These are phyloP conservation scores for Scophthalmus maximus DNA, from an alignment of 2,113 vertebrate species.

Conservation along the genomic window DNA sequence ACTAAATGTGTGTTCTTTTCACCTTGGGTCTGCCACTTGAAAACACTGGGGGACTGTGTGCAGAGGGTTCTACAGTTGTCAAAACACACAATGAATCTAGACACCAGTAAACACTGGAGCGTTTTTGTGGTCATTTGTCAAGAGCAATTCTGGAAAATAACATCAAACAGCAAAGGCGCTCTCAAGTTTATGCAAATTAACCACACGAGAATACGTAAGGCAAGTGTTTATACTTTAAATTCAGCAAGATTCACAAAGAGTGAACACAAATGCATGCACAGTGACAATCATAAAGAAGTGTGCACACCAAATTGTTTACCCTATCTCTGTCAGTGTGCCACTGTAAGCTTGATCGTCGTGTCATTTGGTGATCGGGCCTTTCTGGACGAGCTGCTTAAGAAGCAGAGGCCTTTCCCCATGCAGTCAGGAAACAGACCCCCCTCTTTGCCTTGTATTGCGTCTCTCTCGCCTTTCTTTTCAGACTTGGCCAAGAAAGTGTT, in stretches of 20 bases:
- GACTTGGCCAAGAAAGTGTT: constrained; percentile 62
- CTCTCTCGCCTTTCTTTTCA: constrained; percentile 48
- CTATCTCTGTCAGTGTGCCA: constrained; percentile 59
- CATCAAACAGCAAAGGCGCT: constrained; percentile 49
- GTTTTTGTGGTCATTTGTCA: constrained; percentile 63
- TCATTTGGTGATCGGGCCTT: constrained; percentile 76
- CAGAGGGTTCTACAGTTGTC: constrained; percentile 57
- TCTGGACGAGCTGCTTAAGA: constrained; percentile 54
- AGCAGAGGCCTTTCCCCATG: constrained; percentile 19
- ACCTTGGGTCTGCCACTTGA: constrained; percentile 23
- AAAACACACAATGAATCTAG: constrained; percentile 50
- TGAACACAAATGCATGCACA: neutral
- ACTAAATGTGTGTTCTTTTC: constrained; percentile 38
- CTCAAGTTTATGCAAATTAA: constrained; percentile 63
- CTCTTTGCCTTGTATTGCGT: constrained; percentile 38
- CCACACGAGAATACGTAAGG: constrained; percentile 56
- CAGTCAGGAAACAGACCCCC: constrained; percentile 44
- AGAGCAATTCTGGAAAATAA: constrained; percentile 44
- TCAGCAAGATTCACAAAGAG: neutral
- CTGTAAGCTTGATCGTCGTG: constrained; percentile 72
- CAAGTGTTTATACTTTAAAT: constrained; percentile 42
- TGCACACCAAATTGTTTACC: constrained; percentile 22
- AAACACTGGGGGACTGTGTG: constrained; percentile 44
- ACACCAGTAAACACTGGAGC: constrained; percentile 43
- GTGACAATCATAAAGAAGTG: neutral